These are phyloP conservation scores for Eupithecia centaureata DNA, from an alignment of 2,888 invertebrate genomes.

Conservation along the genomic window DNA sequence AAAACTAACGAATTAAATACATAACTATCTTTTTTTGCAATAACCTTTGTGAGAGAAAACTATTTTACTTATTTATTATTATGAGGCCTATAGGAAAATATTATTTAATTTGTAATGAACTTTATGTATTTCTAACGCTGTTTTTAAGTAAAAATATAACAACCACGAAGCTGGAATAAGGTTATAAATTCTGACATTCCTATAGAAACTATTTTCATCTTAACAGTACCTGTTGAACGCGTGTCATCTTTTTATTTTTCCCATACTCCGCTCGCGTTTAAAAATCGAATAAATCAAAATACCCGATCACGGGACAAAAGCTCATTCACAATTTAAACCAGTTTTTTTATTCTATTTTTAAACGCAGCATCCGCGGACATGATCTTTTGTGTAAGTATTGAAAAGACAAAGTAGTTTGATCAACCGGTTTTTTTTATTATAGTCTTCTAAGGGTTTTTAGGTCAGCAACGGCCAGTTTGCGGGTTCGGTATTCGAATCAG, in stretches of 20 bases:
- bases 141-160: not conserved
- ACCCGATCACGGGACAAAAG: constrained; percentile 80
- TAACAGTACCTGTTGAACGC: constrained; percentile 77
- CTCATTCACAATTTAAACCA: constrained; percentile 74
- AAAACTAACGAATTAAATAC: too few relatives aligned
- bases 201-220: constrained; percentile 43
- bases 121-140: too few relatives aligned
- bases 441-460: constrained; percentile 63
- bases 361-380: constrained; percentile 79
- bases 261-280: constrained; percentile 68
- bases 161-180: not conserved
- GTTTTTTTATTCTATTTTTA: constrained; percentile 67
- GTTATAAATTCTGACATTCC: not conserved
- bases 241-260: constrained; percentile 74
- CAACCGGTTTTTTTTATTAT: constrained; percentile 74
- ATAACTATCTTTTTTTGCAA: too few relatives aligned
- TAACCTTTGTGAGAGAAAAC: too few relatives aligned
- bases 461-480: constrained; percentile 73
- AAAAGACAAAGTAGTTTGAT: constrained; percentile 72
- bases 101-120: too few relatives aligned
- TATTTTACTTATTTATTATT: too few relatives aligned
- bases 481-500: constrained; percentile 56
- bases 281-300: constrained; percentile 84
- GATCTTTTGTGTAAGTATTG: constrained; percentile 70
- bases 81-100: too few relatives aligned